Conservation (phyloP, 2,113 vertebrate species). For the Corapipo altera region DNA sequence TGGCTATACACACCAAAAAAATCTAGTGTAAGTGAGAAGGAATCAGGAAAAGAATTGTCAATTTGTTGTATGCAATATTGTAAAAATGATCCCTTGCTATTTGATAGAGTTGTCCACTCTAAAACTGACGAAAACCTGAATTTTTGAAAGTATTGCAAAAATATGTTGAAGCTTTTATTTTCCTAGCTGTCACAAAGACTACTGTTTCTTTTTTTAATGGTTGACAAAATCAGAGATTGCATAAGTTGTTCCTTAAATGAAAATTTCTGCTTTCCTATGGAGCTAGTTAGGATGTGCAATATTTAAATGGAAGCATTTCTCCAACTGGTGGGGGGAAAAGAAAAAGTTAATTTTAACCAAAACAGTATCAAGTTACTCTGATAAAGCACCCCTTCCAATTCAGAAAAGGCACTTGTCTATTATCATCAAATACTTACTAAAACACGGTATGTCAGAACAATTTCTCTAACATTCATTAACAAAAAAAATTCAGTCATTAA, state of each 20-base stretch:
- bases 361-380: not conserved
- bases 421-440: not conserved
- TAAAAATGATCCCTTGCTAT: not conserved
- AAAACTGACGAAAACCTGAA: not conserved
- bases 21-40: not conserved
- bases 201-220: not conserved
- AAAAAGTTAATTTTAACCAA: not conserved
- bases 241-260: not conserved
- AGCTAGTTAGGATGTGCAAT: not conserved
- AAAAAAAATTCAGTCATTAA: not conserved
- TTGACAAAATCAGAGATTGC: not conserved
- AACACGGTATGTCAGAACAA: not conserved
- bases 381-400: not conserved
- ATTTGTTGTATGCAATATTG: not conserved
- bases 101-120: not conserved
- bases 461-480: not conserved
- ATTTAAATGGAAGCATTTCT: not conserved
- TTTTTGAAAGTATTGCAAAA: not conserved
- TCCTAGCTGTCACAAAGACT: not conserved
- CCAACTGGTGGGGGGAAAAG: rapidly evolving
- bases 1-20: not conserved
- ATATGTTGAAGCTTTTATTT: not conserved
- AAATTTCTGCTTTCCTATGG: not conserved
- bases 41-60: not conserved
- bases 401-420: not conserved